Evolutionary conservation across 2,113 vertebrate species (phyloP), one percentile per base, ranked within the genome.

Genomic region (Grus americana): DNA sequence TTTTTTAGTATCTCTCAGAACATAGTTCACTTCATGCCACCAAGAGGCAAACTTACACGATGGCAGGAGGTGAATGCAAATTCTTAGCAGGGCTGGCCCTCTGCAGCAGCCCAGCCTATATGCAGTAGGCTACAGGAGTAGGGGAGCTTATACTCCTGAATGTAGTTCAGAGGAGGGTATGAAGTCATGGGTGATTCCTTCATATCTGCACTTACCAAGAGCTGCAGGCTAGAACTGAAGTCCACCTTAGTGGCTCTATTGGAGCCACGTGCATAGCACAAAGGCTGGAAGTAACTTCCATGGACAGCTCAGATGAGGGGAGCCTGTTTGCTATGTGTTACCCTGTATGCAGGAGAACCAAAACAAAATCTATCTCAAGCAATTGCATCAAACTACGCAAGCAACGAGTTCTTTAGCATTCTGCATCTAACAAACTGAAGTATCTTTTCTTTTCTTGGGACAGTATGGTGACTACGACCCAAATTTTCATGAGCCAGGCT

Each of bases 381-480:
- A 9, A 57, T 73, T 5, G 1, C 46, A 57, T 90, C 49, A 61
- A 59, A 42, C 71, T 75, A 4, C 2, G 2, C 15, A 74, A 72
- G 38, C 26, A 50, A 44, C 26, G 47, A 29, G 30, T 78, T 50
- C 50, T 79, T 72, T 24, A 83, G 6, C 11, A 1, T 57, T 84
- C 47, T 86, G 46, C 50, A 40, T 57, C 36, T 63, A 40, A 75
- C 44, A 71, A 78, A 44, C 50, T 79, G 29, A 83, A 80, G 10
- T 46, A 5, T 52, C 6, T 79, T 75, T 38, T 79, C 8, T 68
- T 87, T 94, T 75, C 58, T 94, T 71, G 88, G 55, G 71, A 47
- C 96, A 99, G 98, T 99, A 99, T 90, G 99, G 99, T 27, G 99
- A 99, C 94, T 99, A 99, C 1, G 98, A 99, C 90, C 98, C 99